phyloP scores from a whole-genome alignment of 2,113 vertebrate genomes.

The Periophthalmodon schlosseri region DNA sequence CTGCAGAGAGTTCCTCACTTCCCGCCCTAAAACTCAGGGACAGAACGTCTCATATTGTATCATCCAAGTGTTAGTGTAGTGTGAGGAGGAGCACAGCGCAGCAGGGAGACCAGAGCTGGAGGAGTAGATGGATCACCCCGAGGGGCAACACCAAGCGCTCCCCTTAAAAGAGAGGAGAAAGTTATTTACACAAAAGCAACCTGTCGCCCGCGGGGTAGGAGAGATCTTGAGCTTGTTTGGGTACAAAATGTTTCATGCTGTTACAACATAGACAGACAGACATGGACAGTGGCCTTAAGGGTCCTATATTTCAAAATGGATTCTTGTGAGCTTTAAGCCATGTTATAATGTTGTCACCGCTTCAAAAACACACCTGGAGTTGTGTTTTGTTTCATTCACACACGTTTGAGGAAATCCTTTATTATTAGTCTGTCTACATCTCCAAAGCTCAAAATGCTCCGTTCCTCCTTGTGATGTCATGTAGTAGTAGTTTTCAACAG shows the following conservation, averaged over 20 bases:
- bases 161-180: neutral
- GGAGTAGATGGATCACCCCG: conserved; percentile 18
- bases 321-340: too few relatives aligned
- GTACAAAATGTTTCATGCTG: neutral
- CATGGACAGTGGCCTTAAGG: neutral
- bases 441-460: too few relatives aligned
- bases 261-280: neutral
- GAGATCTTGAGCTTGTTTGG: neutral
- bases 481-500: too few relatives aligned
- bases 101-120: conserved; percentile 17
- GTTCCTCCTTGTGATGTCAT: too few relatives aligned
- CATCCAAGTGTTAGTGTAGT: conserved; percentile 8
- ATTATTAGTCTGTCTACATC: too few relatives aligned
- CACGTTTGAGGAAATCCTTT: too few relatives aligned
- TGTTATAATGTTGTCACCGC: too few relatives aligned
- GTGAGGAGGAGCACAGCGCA: conserved; percentile 5
- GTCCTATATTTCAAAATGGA: too few relatives aligned
- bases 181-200: neutral
- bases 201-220: neutral
- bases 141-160: neutral
- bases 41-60: conserved; percentile 22
- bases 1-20: conserved; percentile 20
- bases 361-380: too few relatives aligned
- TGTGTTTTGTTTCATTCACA: too few relatives aligned
- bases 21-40: conserved; percentile 26